Base-by-base conservation (phyloP, 92 coral and sea anemone genomes). In the Zoanthus sociatus region DNA sequence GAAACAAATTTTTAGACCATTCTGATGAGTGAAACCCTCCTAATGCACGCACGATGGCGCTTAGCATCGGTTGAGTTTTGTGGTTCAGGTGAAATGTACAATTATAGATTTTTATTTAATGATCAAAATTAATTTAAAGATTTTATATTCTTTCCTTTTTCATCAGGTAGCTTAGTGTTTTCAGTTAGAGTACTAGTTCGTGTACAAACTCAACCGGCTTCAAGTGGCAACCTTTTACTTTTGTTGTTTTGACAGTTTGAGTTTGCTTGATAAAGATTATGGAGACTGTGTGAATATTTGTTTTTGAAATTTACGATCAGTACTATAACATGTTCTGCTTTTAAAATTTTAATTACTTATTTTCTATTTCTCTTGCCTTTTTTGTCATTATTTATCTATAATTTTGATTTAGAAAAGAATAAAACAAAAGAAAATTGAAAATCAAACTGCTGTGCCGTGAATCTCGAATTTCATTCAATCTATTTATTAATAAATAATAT, bases 11-110 rank as follows among this genome's bases (percentile, higher is more conserved):
- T 6, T 81, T 14, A 51, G 37, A 26, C 11, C 31, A 46, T 64
- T 32, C 60, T 64, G 37, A 63, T 45, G 61, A 66, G 20, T 64
- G 85, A 81, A 81, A 13, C 85, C 85, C 46, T 64, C 70, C 74
- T 64, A 66, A 63, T 79, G 84, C 84, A 60, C 3, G 17, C 60
- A 20, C 12, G 58, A 2, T 45, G 55, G 16, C 68, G 45, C 42
- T 46, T 73, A 53, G 55, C 45, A 63, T 66, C 33, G 9, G n/a
- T 54, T 53, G 85, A 46, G 15, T 66, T 0, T 69, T 21, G 6
- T 69, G 42, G 15, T 31, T 30, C 9, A 26, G 45, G 4, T 44
- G 33, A 69, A 69, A 69, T 6, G 7, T 12, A 7, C 16, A 3
- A 31, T 26, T 18, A 46, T 14, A 6, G 56, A 15, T 44, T 1